phyloP scores from a whole-genome alignment of 2,797 vertebrate genomes.

The Gallirallus australis region DNA sequence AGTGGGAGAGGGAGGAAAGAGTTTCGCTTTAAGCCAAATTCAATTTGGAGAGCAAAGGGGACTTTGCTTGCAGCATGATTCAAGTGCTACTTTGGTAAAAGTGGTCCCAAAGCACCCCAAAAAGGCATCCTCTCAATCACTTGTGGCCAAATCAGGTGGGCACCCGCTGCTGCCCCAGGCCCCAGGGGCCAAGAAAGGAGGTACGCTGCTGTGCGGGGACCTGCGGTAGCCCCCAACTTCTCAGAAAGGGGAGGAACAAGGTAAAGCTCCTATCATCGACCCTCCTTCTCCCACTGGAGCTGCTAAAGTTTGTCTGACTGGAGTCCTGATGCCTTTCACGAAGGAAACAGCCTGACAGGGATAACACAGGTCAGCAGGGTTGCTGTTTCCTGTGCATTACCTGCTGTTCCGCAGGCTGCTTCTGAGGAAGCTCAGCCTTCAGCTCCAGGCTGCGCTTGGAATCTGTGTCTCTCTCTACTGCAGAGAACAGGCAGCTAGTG shows the following conservation, averaged over 20 bases:
- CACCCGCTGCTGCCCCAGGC: background rate
- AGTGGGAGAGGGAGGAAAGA: background rate
- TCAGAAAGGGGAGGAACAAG: background rate
- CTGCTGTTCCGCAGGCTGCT: background rate
- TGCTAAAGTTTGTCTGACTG: background rate
- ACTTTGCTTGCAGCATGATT: background rate
- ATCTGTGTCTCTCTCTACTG: background rate
- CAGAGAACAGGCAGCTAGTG: background rate
- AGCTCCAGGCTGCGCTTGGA: background rate
- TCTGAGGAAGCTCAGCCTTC: background rate
- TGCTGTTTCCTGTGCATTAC: background rate
- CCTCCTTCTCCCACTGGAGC: background rate
- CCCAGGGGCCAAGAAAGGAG: background rate
- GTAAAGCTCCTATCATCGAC: background rate
- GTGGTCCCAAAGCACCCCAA: background rate
- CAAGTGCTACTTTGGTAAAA: background rate
- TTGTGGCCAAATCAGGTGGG: fast-evolving
- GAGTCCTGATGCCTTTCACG: background rate
- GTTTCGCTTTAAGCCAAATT: background rate
- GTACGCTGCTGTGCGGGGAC: fast-evolving
- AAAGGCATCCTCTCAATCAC: background rate
- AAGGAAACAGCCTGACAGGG: background rate
- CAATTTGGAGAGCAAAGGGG: background rate
- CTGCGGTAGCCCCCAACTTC: background rate
- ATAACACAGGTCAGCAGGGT: background rate